Evolutionary conservation across 2,797 vertebrate genomes (phyloP).

Genomic region (Chaunax sp.): DNA sequence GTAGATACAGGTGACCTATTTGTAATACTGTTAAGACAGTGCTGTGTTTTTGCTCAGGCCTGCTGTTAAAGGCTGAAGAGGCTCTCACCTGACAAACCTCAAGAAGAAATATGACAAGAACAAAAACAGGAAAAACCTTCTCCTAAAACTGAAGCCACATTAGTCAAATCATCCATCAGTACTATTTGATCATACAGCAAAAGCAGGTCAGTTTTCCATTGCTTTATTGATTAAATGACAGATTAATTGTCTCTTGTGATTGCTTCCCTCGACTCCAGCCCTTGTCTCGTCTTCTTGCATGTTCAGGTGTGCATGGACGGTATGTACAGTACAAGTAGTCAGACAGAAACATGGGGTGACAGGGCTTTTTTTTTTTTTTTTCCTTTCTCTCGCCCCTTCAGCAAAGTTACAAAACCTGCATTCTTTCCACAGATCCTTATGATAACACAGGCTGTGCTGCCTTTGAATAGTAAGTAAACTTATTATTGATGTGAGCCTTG

Average conservation of each 20-base stretch:
- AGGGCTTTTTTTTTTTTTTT: constrained; percentile 31
- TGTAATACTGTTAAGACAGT: background rate
- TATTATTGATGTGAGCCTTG: constrained; percentile 58
- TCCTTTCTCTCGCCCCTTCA: constrained; percentile 41
- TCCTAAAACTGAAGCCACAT: constrained; percentile 8
- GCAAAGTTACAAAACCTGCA: constrained; percentile 63
- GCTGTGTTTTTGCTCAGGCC: constrained; percentile 34
- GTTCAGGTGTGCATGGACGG: constrained; percentile 37
- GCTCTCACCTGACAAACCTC: no score
- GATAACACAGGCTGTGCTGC: constrained; percentile 60
- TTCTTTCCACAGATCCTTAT: constrained; percentile 73
- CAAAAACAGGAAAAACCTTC: constrained; percentile 15
- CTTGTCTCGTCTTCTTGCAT: constrained; percentile 21
- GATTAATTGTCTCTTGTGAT: background rate
- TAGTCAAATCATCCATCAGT: constrained; percentile 23
- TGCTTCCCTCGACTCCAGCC: constrained; percentile 18
- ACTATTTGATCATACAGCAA: constrained; percentile 19
- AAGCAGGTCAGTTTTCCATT: background rate
- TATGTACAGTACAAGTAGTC: constrained; percentile 45
- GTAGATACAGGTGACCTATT: background rate
- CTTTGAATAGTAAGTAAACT: constrained; percentile 64
- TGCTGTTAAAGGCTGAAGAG: constrained; percentile 1
- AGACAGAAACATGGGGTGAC: constrained; percentile 48
- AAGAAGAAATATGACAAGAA: constrained; percentile 10
- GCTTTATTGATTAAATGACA: constrained; percentile 11